Evolutionary conservation across 2,888 invertebrate species (phyloP), one percentile per base, ranked within the genome.

Genomic region (Odiellus spinosus): DNA sequence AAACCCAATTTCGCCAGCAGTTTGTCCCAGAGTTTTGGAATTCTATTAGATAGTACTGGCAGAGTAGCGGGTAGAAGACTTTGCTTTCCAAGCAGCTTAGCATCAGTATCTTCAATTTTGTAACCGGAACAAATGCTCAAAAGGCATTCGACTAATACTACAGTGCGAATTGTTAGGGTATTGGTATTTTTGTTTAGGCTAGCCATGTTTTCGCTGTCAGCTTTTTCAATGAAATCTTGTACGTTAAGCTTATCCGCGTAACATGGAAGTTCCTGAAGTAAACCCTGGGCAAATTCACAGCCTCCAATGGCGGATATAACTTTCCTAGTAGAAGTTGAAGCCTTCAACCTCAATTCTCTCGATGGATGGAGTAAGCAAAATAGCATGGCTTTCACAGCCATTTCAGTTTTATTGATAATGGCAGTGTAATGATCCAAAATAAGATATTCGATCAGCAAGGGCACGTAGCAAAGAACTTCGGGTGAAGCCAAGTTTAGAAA

Each of bases 31-130:
- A 14, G 14, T 21, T 41, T 41, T 12, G 18, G 14, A 20, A 41
- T 11, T 11, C 2, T 55, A 60, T 57, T 59, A 71, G 70, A 61
- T 35, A 82, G 73, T 35, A 75, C 72, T 2, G 82, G 82, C 65
- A 86, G 80, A 66, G 88, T 85, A 43, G 79, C 74, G 38, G 80
- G 74, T 12, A 80, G 68, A 20, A 91, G 63, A 4, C 78, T 70
- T 48, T 78, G 78, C 46, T 80, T 61, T 0, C 77, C 77, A 41
- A 85, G 63, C 8, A 65, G 60, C 55, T 78, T 70, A 0, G 74
- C 69, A 61, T 80, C 77, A 56, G 70, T 68, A 41, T 60, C 50
- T 32, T 66, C 63, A 5, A 70, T 58, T 44, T 58, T 59, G 15
- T 58, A 55, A 6, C 62, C 59, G 19, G 54, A 48, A 36, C 62